A percentile compares a stretch with the other conserved stretches of the same genome.
These are phyloP conservation scores for Sialia sialis DNA, from an alignment of 2,113 vertebrate species.

Conservation along the genomic window DNA sequence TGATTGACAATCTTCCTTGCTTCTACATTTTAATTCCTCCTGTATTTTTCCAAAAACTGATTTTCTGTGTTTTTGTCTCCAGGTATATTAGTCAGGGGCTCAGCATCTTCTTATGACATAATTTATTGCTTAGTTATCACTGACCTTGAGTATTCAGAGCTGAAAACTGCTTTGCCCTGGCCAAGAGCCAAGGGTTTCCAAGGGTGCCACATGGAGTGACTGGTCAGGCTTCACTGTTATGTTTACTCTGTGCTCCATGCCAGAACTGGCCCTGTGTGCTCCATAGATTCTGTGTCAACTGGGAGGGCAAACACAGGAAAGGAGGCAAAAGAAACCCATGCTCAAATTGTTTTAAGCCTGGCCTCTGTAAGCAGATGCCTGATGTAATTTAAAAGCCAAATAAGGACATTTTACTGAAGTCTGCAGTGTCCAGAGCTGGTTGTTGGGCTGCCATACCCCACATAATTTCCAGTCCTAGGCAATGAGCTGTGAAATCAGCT, in stretches of 20 bases:
- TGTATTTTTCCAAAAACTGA: neutral
- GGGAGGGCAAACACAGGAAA: neutral
- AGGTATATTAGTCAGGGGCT: neutral
- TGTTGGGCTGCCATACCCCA: neutral
- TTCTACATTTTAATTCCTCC: neutral
- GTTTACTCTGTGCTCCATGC: fast-evolving
- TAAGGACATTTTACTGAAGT: neutral
- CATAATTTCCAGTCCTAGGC: neutral
- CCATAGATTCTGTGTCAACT: neutral
- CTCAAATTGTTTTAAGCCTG: neutral
- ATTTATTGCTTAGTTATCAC: neutral
- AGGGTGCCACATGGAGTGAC: neutral
- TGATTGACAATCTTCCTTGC: neutral
- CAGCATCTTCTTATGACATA: neutral
- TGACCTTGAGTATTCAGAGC: neutral
- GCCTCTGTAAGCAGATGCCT: neutral
- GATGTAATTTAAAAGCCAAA: neutral
- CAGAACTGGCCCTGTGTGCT: neutral
- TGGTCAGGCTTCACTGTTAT: neutral
- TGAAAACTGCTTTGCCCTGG: neutral
- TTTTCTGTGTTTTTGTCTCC: neutral
- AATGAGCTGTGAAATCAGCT: neutral
- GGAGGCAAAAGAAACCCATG: neutral
- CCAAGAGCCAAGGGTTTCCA: neutral
- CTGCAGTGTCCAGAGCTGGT: neutral